Conservation (phyloP, 1,140 invertebrate species). For the Trigoniulus corallinus region DNA sequence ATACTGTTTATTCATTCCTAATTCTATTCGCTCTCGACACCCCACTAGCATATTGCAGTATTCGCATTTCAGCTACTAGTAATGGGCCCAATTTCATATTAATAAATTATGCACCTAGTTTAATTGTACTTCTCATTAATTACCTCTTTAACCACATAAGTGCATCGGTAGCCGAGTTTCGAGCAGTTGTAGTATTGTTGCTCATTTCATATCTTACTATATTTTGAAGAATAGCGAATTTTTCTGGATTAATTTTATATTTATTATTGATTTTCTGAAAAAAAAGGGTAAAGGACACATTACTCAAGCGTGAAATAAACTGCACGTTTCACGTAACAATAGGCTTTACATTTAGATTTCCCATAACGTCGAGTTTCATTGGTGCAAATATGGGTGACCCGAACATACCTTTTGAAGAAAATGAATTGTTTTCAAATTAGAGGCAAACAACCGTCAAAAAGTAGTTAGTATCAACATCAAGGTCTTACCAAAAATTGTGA, state of each 20-base stretch:
- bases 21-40: no score
- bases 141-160: slow-evolving; percentile 28
- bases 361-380: slow-evolving; percentile 13
- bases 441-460: neutral
- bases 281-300: neutral
- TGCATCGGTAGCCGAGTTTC: slow-evolving; percentile 25
- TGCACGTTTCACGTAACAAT: neutral
- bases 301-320: neutral
- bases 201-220: slow-evolving; percentile 23
- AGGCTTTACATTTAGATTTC: slow-evolving; percentile 16
- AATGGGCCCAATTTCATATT: no score
- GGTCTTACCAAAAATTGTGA: slow-evolving; percentile 2
- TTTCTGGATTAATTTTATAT: slow-evolving; percentile 17
- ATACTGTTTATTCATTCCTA: no score
- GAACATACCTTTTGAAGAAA: slow-evolving; percentile 14
- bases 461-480: neutral
- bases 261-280: slow-evolving; percentile 24
- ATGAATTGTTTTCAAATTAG: no score
- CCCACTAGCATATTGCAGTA: no score
- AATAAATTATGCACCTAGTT: no score
- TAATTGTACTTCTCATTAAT: no score
- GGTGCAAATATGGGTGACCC: slow-evolving; percentile 15
- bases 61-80: no score
- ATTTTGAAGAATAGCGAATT: slow-evolving; percentile 21
- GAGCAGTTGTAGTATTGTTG: slow-evolving; percentile 16